Base-by-base conservation (phyloP, 2,888 invertebrate species). In the Hydriomena furcata region DNA sequence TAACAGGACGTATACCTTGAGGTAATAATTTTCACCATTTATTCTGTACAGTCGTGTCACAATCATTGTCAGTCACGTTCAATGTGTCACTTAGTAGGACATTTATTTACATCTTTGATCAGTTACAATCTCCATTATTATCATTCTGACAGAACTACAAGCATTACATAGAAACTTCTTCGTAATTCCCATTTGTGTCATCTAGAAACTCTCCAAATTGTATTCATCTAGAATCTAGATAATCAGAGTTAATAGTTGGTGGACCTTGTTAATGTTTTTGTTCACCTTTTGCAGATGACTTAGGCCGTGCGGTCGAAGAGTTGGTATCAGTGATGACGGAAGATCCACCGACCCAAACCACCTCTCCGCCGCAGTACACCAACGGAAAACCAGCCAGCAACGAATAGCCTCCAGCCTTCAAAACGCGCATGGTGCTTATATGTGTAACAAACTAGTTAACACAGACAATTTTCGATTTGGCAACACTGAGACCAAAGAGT, bases 301-400 rank as follows among this genome's bases (percentile, higher is more conserved):
- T 97, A 61, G 96, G 96, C 49, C 94, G 94, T 82, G 97, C 96
- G 51, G 96, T 97, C 64, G 96, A 96, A 72, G 95, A 96, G 73
- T 91, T 98, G 71, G 98, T 98, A 59, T 95, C 95, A 34, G 97
- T 96, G 42, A 97, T 98, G 93, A 95, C 97, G 73, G 96, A 97
- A 73, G 93, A 92, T 20, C 74, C 48, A 78, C 68, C 57, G 68
- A 69, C 58, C 55, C 75, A 63, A 52, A 66, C 59, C 42, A 64
- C 65, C 54, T 76, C 88, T 32, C 91, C 91, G 41, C 91, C 91
- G 35, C 85, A 89, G 52, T 91, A 91, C 75, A 82, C 84, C 66
- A 91, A 89, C 76, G 88, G 91, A 55, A 89, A 88, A 64, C 81
- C 86, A 34, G 74, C 76, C 37, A 70, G 75, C 71, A 79, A 80